phyloP scores from a whole-genome alignment of 2,797 vertebrate genomes.

The Rhinichthys osculus region DNA sequence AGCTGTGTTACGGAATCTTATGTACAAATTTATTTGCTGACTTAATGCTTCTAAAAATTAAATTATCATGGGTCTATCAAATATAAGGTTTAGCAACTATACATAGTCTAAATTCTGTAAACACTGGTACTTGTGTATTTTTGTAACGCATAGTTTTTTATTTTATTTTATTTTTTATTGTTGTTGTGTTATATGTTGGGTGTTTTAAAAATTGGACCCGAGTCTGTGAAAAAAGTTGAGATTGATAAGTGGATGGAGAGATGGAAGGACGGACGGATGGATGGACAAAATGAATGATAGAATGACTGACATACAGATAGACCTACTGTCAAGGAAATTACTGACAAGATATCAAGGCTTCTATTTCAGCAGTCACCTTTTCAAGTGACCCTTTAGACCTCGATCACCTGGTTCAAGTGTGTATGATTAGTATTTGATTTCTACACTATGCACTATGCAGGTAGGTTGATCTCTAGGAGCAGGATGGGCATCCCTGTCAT shows the following conservation, averaged over 20 bases:
- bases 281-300: neutral
- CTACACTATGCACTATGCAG: neutral
- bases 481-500: neutral
- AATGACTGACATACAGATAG: neutral
- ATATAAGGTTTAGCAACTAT: too few relatives aligned
- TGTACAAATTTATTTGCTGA: too few relatives aligned
- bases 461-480: neutral
- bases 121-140: too few relatives aligned
- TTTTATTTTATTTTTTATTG: too few relatives aligned
- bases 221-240: too few relatives aligned
- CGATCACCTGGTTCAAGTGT: neutral
- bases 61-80: too few relatives aligned
- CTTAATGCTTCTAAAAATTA: too few relatives aligned
- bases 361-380: neutral
- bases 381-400: neutral
- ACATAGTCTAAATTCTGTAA: too few relatives aligned
- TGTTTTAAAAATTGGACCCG: too few relatives aligned
- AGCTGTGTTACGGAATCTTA: too few relatives aligned
- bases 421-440: neutral
- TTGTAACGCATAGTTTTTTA: too few relatives aligned
- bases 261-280: neutral
- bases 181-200: too few relatives aligned
- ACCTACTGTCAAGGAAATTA: neutral
- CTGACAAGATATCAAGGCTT: neutral
- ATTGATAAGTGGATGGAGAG: neutral